Evolutionary conservation across 2,888 invertebrate genomes (phyloP).

Genomic region (Hemithea aestivaria): DNA sequence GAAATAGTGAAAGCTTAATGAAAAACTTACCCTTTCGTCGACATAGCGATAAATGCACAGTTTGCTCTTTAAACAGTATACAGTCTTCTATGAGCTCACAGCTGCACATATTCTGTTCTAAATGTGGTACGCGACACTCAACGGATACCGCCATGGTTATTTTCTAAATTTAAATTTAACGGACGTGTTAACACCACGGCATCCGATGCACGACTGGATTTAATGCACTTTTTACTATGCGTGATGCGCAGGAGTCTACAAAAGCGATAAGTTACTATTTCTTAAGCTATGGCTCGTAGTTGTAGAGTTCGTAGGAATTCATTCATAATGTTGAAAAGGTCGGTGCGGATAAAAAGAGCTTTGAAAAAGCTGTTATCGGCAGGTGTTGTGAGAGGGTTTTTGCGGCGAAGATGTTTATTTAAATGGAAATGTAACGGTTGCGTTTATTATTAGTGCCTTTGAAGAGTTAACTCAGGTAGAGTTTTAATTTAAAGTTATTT

Average conservation of each 20-base stretch:
- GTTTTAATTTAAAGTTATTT: no score
- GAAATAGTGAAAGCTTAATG: constrained; percentile 12
- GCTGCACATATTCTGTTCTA: constrained; percentile 17
- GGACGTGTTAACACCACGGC: constrained; percentile 1
- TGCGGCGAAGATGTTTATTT: neutral
- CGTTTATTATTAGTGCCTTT: no score
- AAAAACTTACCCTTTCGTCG: constrained; percentile 18
- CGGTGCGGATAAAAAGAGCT: constrained; percentile 4
- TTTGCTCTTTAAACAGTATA: constrained; percentile 8
- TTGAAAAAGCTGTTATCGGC: constrained; percentile 6
- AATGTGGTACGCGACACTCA: constrained; percentile 18
- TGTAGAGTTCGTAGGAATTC: constrained; percentile 1
- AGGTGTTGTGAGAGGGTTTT: constrained; percentile 10
- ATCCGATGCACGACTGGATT: constrained; percentile 5
- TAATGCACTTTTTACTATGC: neutral
- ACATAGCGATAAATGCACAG: constrained; percentile 12
- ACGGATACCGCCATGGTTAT: constrained; percentile 15
- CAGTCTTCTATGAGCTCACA: constrained; percentile 20
- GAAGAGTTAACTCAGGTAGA: no score
- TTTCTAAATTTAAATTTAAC: neutral
- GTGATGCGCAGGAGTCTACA: constrained; percentile 13
- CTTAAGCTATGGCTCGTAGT: constrained; percentile 3
- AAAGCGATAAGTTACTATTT: neutral
- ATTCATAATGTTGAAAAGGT: constrained; percentile 6
- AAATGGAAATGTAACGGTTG: no score